These are phyloP conservation scores for Monopterus albus DNA, from an alignment of 2,113 vertebrate genomes.

Conservation along the genomic window DNA sequence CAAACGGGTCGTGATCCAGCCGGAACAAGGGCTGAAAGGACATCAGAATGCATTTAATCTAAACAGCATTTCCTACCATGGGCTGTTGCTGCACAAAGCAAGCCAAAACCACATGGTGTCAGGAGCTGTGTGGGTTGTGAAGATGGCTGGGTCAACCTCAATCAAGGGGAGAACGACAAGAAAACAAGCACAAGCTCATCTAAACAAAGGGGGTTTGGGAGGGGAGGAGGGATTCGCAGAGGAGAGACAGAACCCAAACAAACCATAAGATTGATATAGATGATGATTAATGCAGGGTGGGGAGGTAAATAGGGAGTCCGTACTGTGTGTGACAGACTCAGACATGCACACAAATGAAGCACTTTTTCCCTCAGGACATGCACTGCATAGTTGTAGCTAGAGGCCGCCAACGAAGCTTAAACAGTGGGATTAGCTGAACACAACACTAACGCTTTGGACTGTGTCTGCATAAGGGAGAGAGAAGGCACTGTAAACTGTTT, in stretches of 20 bases:
- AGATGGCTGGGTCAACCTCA: conserved; percentile 64
- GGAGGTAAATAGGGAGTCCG: conserved; percentile 21
- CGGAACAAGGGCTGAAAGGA: conserved; percentile 64
- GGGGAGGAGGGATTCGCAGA: conserved; percentile 25
- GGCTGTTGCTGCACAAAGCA: conserved; percentile 38
- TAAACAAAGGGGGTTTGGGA: conserved; percentile 57
- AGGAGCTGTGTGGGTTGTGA: conserved; percentile 46
- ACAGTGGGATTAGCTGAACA: conserved; percentile 76
- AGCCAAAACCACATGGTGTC: conserved; percentile 65
- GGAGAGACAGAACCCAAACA: conserved; percentile 69
- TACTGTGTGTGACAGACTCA: conserved; percentile 53
- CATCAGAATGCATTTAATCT: conserved; percentile 65
- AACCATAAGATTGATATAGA: conserved; percentile 48
- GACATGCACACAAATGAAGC: conserved; percentile 43
- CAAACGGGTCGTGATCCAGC: conserved; percentile 57
- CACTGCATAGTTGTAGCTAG: conserved; percentile 32
- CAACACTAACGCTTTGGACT: conserved; percentile 74
- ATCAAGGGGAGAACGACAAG: conserved; percentile 67
- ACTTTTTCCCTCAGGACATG: conserved; percentile 17
- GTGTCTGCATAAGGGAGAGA: conserved; percentile 57
- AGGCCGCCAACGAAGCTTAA: conserved; percentile 67
- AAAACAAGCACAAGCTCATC: conserved; percentile 64
- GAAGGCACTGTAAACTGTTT: conserved; percentile 75
- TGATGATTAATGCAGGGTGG: conserved; percentile 18
- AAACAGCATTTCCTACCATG: conserved; percentile 70